phyloP scores from a whole-genome alignment of 2,888 invertebrate genomes.

The Allolobophora icterica region DNA sequence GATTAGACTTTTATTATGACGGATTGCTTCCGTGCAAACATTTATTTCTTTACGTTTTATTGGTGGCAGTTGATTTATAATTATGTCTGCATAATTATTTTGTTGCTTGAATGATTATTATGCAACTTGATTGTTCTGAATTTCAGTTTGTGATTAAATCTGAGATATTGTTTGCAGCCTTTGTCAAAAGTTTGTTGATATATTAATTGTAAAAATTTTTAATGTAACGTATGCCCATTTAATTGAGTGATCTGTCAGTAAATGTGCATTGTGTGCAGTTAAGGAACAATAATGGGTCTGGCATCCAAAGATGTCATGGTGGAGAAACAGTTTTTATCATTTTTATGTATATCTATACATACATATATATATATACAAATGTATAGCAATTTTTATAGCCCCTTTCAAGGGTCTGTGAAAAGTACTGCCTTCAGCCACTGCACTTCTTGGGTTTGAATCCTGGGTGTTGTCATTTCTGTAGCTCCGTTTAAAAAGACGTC shows the following conservation, averaged over 20 bases:
- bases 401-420: too few relatives aligned
- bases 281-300: not conserved
- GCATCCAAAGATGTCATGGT: not conserved
- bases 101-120: not conserved
- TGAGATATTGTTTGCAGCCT: not conserved
- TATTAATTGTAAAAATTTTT: not conserved
- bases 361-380: too few relatives aligned
- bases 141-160: not conserved
- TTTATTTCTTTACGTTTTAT: not conserved
- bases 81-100: not conserved
- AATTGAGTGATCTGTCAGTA: too few relatives aligned
- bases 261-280: not conserved
- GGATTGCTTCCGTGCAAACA: not conserved
- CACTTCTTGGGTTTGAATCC: too few relatives aligned
- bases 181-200: not conserved
- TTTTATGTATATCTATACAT: too few relatives aligned
- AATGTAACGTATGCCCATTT: not conserved
- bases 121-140: not conserved
- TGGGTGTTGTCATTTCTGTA: too few relatives aligned
- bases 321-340: too few relatives aligned
- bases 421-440: too few relatives aligned
- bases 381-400: too few relatives aligned
- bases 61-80: not conserved
- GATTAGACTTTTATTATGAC: constrained; percentile 1
- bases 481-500: too few relatives aligned